A percentile compares a stretch with the other conserved stretches of the same genome.
Evolutionary conservation across 2,113 vertebrate genomes (phyloP).

Genomic region (Brachyistius frenatus): DNA sequence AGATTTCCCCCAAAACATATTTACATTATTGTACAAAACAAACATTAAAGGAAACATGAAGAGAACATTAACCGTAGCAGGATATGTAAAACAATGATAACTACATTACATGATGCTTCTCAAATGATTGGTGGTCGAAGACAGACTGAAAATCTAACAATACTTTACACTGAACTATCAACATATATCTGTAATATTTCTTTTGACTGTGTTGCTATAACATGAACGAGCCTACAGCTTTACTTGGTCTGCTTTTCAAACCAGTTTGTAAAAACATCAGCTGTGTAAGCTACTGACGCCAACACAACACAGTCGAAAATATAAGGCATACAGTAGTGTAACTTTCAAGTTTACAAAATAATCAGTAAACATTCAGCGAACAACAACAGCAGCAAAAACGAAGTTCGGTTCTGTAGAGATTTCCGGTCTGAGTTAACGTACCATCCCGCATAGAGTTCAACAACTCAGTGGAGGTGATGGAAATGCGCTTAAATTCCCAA

Average conservation of each 20-base stretch:
- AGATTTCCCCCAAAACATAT: constrained; percentile 26
- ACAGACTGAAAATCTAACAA: neutral
- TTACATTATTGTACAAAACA: constrained; percentile 52
- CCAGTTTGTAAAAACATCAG: neutral
- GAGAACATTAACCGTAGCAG: neutral
- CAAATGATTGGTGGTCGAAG: no score
- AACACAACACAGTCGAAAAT: constrained; percentile 34
- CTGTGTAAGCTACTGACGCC: constrained; percentile 13
- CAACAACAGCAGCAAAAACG: constrained; percentile 79
- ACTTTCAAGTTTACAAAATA: constrained; percentile 43
- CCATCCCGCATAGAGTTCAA: neutral
- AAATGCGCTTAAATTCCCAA: neutral
- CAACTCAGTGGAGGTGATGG: neutral
- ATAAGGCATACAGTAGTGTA: constrained; percentile 58
- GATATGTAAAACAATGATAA: constrained; percentile 4
- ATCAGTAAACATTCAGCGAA: constrained; percentile 57
- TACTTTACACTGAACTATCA: neutral
- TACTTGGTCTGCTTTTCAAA: neutral
- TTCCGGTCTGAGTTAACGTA: neutral
- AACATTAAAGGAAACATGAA: neutral
- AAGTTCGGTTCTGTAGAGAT: constrained; percentile 2
- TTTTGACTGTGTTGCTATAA: neutral
- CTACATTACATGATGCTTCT: neutral
- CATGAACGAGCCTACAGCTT: neutral
- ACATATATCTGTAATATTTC: neutral